A percentile compares a stretch with the other conserved stretches of the same genome.
Conservation (phyloP, 1,140 invertebrate genomes). For the Drosophila varians region DNA sequence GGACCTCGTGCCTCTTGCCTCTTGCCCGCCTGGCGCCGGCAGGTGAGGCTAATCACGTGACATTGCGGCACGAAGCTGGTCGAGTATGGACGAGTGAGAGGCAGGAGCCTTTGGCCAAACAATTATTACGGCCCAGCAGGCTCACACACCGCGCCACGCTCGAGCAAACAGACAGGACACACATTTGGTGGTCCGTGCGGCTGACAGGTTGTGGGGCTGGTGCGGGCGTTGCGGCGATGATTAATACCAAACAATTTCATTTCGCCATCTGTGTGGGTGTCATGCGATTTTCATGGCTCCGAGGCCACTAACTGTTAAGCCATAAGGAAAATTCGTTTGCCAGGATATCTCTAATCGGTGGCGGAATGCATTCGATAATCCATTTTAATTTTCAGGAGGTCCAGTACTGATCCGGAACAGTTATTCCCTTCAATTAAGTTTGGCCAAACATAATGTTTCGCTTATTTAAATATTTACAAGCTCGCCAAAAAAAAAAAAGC, state of each 20-base stretch:
- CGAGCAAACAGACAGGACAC: slow-evolving; percentile 50
- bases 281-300: slow-evolving; percentile 40
- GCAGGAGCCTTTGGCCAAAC: slow-evolving; percentile 62
- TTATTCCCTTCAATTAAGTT: not conserved
- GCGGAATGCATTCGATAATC: not conserved
- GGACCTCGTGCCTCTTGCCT: too few relatives aligned
- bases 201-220: slow-evolving; percentile 56
- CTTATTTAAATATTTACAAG: slow-evolving; percentile 1
- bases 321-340: not conserved
- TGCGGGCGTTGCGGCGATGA: slow-evolving; percentile 58
- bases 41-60: slow-evolving; percentile 64
- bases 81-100: slow-evolving; percentile 12
- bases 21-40: not conserved
- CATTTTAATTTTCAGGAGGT: too few relatives aligned
- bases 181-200: slow-evolving; percentile 46
- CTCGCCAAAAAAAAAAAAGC: too few relatives aligned
- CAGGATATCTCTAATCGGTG: not conserved
- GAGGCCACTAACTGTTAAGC: slow-evolving; percentile 37
- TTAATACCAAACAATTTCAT: slow-evolving; percentile 67
- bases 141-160: slow-evolving; percentile 17
- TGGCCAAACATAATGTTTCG: not conserved
- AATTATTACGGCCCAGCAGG: slow-evolving; percentile 70
- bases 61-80: slow-evolving; percentile 50
- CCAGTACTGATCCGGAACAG: too few relatives aligned
- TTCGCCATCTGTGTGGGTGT: slow-evolving; percentile 25